Conservation (phyloP, 2,797 vertebrate genomes). For the Onychomys leucogaster region DNA sequence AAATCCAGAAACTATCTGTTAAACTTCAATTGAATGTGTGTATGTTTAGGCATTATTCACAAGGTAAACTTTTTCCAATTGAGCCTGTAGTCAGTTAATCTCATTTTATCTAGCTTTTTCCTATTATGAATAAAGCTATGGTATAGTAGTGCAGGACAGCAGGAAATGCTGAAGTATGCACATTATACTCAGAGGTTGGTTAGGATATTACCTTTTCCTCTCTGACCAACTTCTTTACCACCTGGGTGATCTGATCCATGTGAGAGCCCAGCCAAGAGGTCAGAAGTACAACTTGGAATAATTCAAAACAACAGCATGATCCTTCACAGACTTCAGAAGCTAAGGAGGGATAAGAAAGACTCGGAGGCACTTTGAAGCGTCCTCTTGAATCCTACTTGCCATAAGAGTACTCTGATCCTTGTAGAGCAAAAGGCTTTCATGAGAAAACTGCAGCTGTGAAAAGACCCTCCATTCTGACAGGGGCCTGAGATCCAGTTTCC, state of each 20-base stretch:
- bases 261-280: constrained; percentile 47
- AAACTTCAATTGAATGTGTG: neutral
- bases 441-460: constrained; percentile 60
- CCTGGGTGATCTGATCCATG: constrained; percentile 27
- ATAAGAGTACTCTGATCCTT: constrained; percentile 60
- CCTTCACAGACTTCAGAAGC: constrained; percentile 63
- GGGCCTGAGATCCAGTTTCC: neutral
- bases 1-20: neutral
- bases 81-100: neutral
- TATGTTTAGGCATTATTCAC: neutral
- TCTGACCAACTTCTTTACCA: constrained; percentile 35
- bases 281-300: constrained; percentile 42
- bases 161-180: neutral
- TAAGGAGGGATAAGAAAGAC: constrained; percentile 68
- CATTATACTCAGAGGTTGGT: neutral
- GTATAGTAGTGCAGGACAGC: neutral
- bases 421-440: constrained; percentile 58
- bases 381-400: constrained; percentile 73
- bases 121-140: neutral
- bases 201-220: neutral
- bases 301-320: constrained; percentile 64
- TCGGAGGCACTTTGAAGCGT: constrained; percentile 72
- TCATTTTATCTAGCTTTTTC: constrained; percentile 10
- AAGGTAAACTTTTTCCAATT: neutral
- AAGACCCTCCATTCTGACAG: constrained; percentile 54